These are phyloP conservation scores for Kuschelorhynchus macadamiae DNA, from an alignment of 2,888 invertebrate genomes.

Conservation along the genomic window DNA sequence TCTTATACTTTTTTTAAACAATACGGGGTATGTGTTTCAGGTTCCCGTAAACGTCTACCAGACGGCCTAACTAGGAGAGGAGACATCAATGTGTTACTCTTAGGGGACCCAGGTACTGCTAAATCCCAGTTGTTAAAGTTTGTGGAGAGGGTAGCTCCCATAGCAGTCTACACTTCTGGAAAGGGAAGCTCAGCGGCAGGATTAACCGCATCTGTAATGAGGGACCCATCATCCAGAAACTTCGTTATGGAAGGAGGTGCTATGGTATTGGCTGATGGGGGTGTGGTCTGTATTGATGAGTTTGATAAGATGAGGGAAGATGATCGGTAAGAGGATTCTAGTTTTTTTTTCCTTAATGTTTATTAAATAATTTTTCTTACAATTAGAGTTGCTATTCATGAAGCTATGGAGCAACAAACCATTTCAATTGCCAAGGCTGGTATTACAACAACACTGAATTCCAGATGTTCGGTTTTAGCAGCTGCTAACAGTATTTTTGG, in stretches of 20 bases:
- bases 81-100: constrained; percentile 93
- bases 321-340: constrained; percentile 75
- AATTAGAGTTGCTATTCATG: constrained; percentile 95
- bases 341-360: not conserved
- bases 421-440: constrained; percentile 99
- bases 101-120: constrained; percentile 99
- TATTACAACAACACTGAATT: constrained; percentile 98
- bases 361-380: not conserved
- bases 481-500: constrained; percentile 99
- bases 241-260: constrained; percentile 82
- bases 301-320: constrained; percentile 99
- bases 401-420: constrained; percentile 99
- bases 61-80: constrained; percentile 96
- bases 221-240: constrained; percentile 92
- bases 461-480: constrained; percentile 98
- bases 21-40: constrained; percentile 66
- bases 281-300: constrained; percentile 99
- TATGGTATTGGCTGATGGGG: constrained; percentile 99
- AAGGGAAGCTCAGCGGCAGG: constrained; percentile 99
- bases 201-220: constrained; percentile 95
- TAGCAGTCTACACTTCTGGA: constrained; percentile 86
- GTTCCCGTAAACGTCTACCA: constrained; percentile 88
- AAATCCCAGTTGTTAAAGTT: constrained; percentile 98
- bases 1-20: too few relatives aligned
- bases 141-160: constrained; percentile 94